Base-by-base conservation (phyloP, 2,113 vertebrate species). In the Herpetotheres cachinnans region DNA sequence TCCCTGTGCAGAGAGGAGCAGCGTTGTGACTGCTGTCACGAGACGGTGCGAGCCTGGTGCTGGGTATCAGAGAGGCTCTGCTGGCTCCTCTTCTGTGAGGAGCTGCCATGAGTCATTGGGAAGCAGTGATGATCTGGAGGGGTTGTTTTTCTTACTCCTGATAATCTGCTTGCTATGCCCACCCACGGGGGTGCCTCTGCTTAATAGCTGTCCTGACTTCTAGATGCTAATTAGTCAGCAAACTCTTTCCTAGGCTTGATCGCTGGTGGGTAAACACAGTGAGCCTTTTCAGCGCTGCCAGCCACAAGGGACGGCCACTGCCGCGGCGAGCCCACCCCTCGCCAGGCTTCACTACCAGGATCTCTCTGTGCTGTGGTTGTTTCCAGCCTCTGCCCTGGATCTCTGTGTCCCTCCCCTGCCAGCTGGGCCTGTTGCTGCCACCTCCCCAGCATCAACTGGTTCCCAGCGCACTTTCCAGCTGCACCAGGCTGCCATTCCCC, bases 211-310 rank as follows among this genome's bases (percentile, higher is more conserved):
- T 52, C 66, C 82, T 80, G 71, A 73, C 71, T 92, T 47, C 34
- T 70, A 30, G 58, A 30, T 58, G 62, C 82, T 95, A 77, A 27
- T 94, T 93, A 94, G 34, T 87, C 85, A 61, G 42, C 82, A 86
- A 38, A 70, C 74, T 49, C 78, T n/a, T 79, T 87, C 47, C 78
- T 61, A 3, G 82, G 55, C 55, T 76, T 17, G 52, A 26, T 85
- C 1, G 15, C 71, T 26, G 10, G 13, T 69, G 72, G 46, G 50
- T 70, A 55, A 87, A 69, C 73, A 47, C 77, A 16, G 72, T 1
- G 61, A 79, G 65, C 16, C 90, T 88, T 85, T 88, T 69, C 40
- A 78, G 93, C 1, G 4, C 47, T 66, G 17, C 42, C 34, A 90
- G 76, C 47, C 74, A 40, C 0, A 0, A 56, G 50, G 77, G 46